Evolutionary conservation across 2,888 invertebrate genomes (phyloP), one percentile per base, ranked within the genome.

Genomic region (Drosophila silvestris): DNA sequence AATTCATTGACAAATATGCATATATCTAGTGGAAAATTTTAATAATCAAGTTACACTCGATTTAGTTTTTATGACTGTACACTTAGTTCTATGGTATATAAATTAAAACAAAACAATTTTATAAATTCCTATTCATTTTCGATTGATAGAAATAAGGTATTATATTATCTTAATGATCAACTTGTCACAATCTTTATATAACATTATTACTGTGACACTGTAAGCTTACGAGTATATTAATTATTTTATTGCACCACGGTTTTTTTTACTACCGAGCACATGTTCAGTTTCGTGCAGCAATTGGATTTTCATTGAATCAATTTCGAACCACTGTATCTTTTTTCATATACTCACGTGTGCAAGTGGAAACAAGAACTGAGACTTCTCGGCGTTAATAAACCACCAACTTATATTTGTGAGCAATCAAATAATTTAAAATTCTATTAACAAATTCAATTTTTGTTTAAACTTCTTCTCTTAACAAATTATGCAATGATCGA

Each of bases 401-500:
- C 56, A 26, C 33, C 12, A 41, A 66, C 32, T 41, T 44, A 41
- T 52, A 22, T 47, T 44, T n/a, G 30, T 33, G 19, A 39, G 52
- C 58, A 63, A 64, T 56, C 33, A 26, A 37, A 59, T 62, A 16
- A 64, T 57, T 70, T 56, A n/a, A 65, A 70, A 61, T 41, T 22
- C 26, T 39, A 26, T 58, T 54, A 53, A 67, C 60, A 66, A 76
- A 69, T 70, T 58, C 3, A 81, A 85, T 62, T 61, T 70, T 37
- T 78, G 79, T 80, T 85, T 60, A 2, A 53, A 79, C 59, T 85
- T 12, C 19, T 81, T 69, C 65, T 82, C 28, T 57, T 61, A 70
- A 63, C 81, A 83, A 81, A 77, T 77, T 66, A 75, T 78, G 65
- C 52, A 73, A 64, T 69, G 73, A 68, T 79, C 63, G 64, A 61